Evolutionary conservation across 2,113 vertebrate genomes (phyloP).

Genomic region (Lagopus leucura): DNA sequence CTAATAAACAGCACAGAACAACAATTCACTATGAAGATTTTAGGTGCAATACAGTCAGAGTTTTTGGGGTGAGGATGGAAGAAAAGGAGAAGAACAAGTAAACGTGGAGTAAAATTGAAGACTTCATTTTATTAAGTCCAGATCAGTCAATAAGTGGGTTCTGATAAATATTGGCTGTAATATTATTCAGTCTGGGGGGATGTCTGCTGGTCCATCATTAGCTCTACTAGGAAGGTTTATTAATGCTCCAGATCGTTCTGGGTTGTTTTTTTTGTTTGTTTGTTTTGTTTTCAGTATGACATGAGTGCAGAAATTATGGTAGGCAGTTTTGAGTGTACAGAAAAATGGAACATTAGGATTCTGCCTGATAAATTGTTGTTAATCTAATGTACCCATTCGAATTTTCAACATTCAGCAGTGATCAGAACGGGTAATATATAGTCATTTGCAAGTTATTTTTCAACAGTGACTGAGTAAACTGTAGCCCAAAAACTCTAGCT

Average conservation of each 20-base stretch:
- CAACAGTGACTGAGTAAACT: not conserved
- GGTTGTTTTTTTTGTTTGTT: too few relatives aligned
- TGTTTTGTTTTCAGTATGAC: not conserved
- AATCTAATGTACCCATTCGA: accelerated
- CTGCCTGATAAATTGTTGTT: not conserved
- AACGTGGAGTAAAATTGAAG: not conserved
- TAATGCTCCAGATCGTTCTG: not conserved
- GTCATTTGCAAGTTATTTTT: not conserved
- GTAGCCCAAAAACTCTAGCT: not conserved
- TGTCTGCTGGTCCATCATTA: not conserved
- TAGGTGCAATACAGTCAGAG: not conserved
- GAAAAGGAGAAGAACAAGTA: not conserved
- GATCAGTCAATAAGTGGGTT: accelerated
- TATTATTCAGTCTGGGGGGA: not conserved
- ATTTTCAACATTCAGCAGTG: not conserved
- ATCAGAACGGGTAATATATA: not conserved
- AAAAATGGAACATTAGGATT: not conserved
- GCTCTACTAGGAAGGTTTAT: not conserved
- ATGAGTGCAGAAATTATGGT: not conserved
- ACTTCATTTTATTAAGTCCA: not conserved
- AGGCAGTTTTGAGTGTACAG: not conserved
- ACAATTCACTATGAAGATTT: not conserved
- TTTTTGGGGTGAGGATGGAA: not conserved
- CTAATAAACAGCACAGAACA: not conserved
- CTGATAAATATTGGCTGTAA: not conserved